Conservation (phyloP, 2,113 vertebrate species). For the Poeciliopsis prolifica region DNA sequence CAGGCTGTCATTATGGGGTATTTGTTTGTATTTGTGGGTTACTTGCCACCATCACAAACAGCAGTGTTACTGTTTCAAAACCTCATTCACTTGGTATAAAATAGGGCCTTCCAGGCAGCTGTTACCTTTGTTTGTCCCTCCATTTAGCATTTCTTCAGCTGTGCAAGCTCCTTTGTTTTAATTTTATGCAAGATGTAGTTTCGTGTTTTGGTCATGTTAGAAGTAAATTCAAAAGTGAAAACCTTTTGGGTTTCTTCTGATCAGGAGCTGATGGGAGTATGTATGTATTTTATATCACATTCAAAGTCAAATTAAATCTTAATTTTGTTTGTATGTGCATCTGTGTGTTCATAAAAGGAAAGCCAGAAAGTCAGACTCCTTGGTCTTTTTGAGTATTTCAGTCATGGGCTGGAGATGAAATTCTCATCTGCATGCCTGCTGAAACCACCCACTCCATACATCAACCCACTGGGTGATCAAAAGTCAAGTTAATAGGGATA, state of each 20-base stretch:
- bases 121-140: slow-evolving; percentile 61
- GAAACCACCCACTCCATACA: slow-evolving; percentile 67
- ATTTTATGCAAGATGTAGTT: slow-evolving; percentile 74
- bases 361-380: slow-evolving; percentile 47
- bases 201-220: slow-evolving; percentile 60
- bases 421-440: slow-evolving; percentile 68
- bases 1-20: no score
- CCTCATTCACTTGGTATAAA: slow-evolving; percentile 58
- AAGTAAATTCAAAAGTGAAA: slow-evolving; percentile 62
- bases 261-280: slow-evolving; percentile 23
- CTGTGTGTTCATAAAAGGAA: slow-evolving; percentile 32
- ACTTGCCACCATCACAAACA: slow-evolving; percentile 40
- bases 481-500: slow-evolving; percentile 70
- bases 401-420: slow-evolving; percentile 54
- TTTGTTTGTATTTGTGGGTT: slow-evolving; percentile 14
- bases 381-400: slow-evolving; percentile 61
- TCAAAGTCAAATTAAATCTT: slow-evolving; percentile 41
- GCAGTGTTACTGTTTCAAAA: slow-evolving; percentile 42
- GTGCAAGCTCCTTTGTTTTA: slow-evolving; percentile 71
- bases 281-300: slow-evolving; percentile 25
- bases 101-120: slow-evolving; percentile 52
- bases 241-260: slow-evolving; percentile 11
- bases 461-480: slow-evolving; percentile 67
- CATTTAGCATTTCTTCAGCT: slow-evolving; percentile 70
- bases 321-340: slow-evolving; percentile 21